Base-by-base conservation (phyloP, 2,797 vertebrate genomes). In the Vultur gryphus region DNA sequence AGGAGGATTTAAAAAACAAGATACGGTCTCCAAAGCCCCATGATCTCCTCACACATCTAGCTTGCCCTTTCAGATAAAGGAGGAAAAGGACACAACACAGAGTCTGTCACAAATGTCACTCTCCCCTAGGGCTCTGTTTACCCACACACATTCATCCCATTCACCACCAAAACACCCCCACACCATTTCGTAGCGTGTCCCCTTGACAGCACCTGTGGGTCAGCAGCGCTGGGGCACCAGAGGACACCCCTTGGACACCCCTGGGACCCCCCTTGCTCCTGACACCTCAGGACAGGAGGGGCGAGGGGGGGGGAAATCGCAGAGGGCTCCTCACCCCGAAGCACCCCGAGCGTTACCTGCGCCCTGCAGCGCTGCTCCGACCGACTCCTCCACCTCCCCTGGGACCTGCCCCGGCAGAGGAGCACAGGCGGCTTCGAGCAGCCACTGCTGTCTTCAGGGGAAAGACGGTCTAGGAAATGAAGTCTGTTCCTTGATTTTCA, bases 131-230 rank as follows among this genome's bases (percentile, higher is more conserved):
- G 49, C 43, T 55, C 61, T 9, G 1, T 21, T 66, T 43, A 33
- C 39, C 39, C 13, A 3, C 39, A 1, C 33, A 14, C 44, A 10
- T 21, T 39, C 0, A 3, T 61, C 52, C 61, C 54, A 31, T 51
- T 89, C 35, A 52, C 28, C 52, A 39, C 35, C 1, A 1, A n/a
- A 59, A 59, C 64, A 31, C 58, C 57, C 82, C 37, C 76, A 37
- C 35, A 19, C 6, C 13, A 2, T 31, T 41, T 51, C 4, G 2
- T 9, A 6, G 17, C 2, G 1, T 2, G 2, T 61, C 24, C 72
- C 41, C 46, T 26, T 1, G 1, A 2, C 16, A 11, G 55, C 4
- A 4, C 29, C 51, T 2, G 2, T 35, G 55, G 48, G 43, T 41
- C 66, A 41, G 28, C 59, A 41, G 24, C 1, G 2, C 35, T 31